phyloP scores from a whole-genome alignment of 1,140 invertebrate species.

The Macrotrachela quadricornifera region DNA sequence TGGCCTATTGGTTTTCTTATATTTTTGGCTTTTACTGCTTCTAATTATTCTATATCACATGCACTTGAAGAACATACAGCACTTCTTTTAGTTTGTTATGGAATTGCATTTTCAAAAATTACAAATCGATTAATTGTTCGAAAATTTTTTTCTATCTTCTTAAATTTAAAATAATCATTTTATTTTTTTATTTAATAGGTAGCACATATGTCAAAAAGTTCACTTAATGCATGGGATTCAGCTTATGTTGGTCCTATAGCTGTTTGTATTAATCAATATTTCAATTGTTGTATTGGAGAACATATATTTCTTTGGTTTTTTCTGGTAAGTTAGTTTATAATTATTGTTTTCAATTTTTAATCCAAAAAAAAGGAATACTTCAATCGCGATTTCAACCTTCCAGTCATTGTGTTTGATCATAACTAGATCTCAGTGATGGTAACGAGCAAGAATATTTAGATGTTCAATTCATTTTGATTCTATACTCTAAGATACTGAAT shows the following conservation, averaged over 20 bases:
- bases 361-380: background rate
- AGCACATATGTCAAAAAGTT: constrained; percentile 95
- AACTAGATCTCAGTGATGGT: no score
- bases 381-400: no score
- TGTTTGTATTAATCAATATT: constrained; percentile 94
- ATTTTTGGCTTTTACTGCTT: constrained; percentile 73
- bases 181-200: constrained; percentile 40
- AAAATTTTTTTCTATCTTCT: constrained; percentile 15
- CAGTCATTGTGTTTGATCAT: no score
- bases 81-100: constrained; percentile 77
- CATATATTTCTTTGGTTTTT: constrained; percentile 68
- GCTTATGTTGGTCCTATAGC: constrained; percentile 68
- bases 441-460: no score
- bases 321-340: constrained; percentile 32
- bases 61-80: constrained; percentile 67
- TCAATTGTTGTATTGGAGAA: constrained; percentile 73
- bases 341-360: background rate
- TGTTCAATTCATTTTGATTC: no score
- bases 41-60: constrained; percentile 65
- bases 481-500: no score
- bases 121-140: constrained; percentile 85
- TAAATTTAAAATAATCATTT: no score
- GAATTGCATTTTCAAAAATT: constrained; percentile 78
- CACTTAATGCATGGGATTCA: constrained; percentile 84
- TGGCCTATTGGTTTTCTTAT: constrained; percentile 76